These are phyloP conservation scores for Micoletzkya japonica DNA, from an alignment of 2,888 invertebrate species.

Conservation along the genomic window DNA sequence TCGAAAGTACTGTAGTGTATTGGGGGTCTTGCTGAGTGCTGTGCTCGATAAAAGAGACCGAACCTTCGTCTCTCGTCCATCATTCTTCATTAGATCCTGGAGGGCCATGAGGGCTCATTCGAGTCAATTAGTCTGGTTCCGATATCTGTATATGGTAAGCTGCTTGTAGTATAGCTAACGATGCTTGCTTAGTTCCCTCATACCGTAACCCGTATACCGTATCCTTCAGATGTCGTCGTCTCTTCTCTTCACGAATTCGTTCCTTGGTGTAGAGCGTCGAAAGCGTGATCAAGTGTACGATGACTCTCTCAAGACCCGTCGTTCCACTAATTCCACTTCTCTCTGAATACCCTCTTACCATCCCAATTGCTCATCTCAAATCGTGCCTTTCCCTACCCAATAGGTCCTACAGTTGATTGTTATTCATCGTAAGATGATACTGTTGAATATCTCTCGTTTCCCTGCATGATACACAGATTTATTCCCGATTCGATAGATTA, in stretches of 20 bases:
- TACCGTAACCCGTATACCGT: slow-evolving; percentile 66
- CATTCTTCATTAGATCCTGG: slow-evolving; percentile 43
- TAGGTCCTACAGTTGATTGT: too few relatives aligned
- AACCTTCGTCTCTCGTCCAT: slow-evolving; percentile 31
- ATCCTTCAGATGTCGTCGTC: slow-evolving; percentile 13
- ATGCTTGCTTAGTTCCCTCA: slow-evolving; percentile 62
- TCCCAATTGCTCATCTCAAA: neutral
- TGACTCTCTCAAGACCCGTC: neutral
- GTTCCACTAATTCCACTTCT: too few relatives aligned
- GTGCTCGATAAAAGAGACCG: neutral
- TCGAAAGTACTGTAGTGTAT: slow-evolving; percentile 13
- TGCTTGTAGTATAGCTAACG: too few relatives aligned
- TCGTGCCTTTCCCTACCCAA: neutral
- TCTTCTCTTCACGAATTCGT: slow-evolving; percentile 19
- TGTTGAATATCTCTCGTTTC: too few relatives aligned
- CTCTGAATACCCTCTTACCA: too few relatives aligned
- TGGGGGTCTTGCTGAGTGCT: neutral
- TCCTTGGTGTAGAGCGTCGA: neutral
- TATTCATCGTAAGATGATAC: too few relatives aligned
- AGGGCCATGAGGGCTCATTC: slow-evolving; percentile 67
- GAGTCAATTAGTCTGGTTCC: slow-evolving; percentile 94
- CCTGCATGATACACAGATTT: too few relatives aligned
- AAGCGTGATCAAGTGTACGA: neutral
- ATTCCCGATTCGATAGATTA: too few relatives aligned
- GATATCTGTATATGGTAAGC: slow-evolving; percentile 82